These are phyloP conservation scores for Atethmia centrago DNA, from an alignment of 2,888 invertebrate genomes.

Conservation along the genomic window DNA sequence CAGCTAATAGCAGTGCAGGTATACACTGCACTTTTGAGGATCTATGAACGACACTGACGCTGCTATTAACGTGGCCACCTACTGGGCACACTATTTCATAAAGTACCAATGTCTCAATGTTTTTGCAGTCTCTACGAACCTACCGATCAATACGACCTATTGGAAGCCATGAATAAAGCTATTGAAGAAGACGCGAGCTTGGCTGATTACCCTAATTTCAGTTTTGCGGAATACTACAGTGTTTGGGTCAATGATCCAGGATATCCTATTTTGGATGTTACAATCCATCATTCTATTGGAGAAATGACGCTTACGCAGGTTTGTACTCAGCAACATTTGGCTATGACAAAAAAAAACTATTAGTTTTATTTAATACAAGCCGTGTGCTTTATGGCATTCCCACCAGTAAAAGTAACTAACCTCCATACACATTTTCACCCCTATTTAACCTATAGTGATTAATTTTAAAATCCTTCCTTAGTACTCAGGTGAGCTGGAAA, in stretches of 20 bases:
- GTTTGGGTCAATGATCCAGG: slow-evolving; percentile 92
- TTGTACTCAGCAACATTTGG: slow-evolving; percentile 21
- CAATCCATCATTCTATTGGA: slow-evolving; percentile 80
- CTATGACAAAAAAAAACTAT: neutral
- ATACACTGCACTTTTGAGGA: no score
- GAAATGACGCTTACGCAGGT: slow-evolving; percentile 83
- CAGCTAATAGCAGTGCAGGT: no score
- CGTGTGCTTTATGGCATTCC: neutral
- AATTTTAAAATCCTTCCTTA: neutral
- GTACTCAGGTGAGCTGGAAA: no score
- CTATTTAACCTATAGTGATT: neutral
- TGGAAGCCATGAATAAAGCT: slow-evolving; percentile 84
- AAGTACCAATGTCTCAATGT: neutral
- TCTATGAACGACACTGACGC: no score
- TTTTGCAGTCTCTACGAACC: slow-evolving; percentile 79
- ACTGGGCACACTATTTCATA: neutral
- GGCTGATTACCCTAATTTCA: slow-evolving; percentile 76
- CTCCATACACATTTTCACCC: neutral
- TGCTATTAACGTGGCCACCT: no score
- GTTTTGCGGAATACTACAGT: slow-evolving; percentile 87
- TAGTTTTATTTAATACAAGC: neutral
- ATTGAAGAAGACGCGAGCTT: slow-evolving; percentile 76
- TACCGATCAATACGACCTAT: slow-evolving; percentile 88
- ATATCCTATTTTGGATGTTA: slow-evolving; percentile 90
- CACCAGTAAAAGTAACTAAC: neutral